Percentiles rank a stretch among this genome's conserved stretches.
Evolutionary conservation across 2,888 invertebrate genomes (phyloP).

Genomic region (Mythimna impura): DNA sequence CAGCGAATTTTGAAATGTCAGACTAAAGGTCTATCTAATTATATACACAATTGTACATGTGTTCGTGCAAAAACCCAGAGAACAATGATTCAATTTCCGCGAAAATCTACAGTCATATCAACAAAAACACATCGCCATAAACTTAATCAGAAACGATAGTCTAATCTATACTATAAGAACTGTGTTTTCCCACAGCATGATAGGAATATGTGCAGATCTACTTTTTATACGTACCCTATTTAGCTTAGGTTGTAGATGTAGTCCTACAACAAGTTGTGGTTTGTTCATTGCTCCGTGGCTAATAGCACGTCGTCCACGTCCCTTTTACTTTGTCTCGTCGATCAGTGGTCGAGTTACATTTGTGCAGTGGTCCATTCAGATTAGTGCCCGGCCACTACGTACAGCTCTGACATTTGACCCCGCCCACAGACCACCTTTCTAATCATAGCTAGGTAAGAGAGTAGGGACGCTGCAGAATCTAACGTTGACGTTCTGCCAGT

Average conservation of each 20-base stretch:
- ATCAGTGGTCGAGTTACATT: conserved; percentile 58
- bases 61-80: not conserved
- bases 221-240: not conserved
- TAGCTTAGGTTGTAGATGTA: not conserved
- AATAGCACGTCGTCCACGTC: conserved; percentile 31
- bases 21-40: too few species aligned
- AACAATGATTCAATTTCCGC: conserved; percentile 19
- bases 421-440: conserved; percentile 59
- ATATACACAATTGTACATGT: not conserved
- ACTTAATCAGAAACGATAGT: conserved; percentile 21
- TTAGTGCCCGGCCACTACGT: conserved; percentile 61
- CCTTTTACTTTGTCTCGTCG: conserved; percentile 28
- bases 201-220: not conserved
- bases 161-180: conserved; percentile 18
- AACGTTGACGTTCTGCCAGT: not conserved
- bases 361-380: conserved; percentile 63
- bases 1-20: not conserved
- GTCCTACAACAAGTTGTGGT: conserved; percentile 22
- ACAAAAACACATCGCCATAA: conserved; percentile 6
- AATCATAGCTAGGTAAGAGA: conserved; percentile 40
- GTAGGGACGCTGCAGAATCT: conserved; percentile 10
- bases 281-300: conserved; percentile 12
- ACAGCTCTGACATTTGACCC: conserved; percentile 64
- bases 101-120: conserved; percentile 15
- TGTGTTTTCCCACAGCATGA: not conserved